phyloP scores from a whole-genome alignment of 2,113 vertebrate genomes.

The Heterocephalus glaber region DNA sequence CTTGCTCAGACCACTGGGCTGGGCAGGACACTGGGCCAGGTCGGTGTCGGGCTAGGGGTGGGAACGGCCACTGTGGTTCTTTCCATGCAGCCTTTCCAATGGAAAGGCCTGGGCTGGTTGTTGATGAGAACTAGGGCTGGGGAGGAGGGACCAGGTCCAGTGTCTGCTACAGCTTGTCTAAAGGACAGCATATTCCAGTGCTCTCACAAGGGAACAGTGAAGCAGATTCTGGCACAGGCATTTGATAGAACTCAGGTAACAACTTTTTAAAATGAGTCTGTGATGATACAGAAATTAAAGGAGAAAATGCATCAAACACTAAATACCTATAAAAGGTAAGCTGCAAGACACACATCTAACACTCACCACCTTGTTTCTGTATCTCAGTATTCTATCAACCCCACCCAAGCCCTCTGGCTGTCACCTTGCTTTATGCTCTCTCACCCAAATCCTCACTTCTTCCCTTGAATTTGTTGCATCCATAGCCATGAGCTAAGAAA shows the following conservation, averaged over 20 bases:
- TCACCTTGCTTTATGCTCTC: background rate
- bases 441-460: background rate
- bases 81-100: background rate
- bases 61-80: background rate
- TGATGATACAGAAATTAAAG: background rate
- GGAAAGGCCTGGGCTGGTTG: background rate
- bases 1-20: background rate
- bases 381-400: rapidly evolving
- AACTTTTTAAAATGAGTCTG: background rate
- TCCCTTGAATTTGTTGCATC: background rate
- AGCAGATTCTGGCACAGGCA: background rate
- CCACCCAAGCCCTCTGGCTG: background rate
- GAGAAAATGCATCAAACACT: background rate
- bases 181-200: background rate
- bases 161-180: background rate
- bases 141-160: background rate
- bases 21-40: background rate
- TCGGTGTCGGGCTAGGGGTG: no score
- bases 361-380: background rate
- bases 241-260: background rate
- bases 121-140: background rate
- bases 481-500: background rate
- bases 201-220: background rate
- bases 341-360: no score
- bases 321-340: background rate